phyloP scores from a whole-genome alignment of 2,113 vertebrate species.

The Phainopepla nitens region DNA sequence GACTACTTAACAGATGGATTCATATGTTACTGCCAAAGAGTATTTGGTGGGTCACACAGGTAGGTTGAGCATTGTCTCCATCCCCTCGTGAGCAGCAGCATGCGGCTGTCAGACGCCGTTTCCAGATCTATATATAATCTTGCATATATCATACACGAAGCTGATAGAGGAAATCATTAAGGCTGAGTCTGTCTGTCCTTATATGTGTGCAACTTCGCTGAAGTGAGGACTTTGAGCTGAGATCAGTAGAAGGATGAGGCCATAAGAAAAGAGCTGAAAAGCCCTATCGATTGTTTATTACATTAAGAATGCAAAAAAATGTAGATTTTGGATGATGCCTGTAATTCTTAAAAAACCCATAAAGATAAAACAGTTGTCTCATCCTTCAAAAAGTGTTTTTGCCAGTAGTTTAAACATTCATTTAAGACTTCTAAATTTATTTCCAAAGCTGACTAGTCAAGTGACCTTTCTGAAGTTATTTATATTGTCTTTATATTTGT shows the following conservation, averaged over 20 bases:
- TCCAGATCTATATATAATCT: not conserved
- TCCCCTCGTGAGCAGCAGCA: not conserved
- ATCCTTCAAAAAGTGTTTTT: not conserved
- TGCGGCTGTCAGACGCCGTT: not conserved
- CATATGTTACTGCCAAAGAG: not conserved
- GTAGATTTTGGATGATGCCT: not conserved
- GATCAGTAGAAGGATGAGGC: slow-evolving; percentile 19
- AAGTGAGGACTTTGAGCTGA: not conserved
- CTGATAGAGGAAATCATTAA: not conserved
- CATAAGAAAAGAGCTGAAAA: not conserved
- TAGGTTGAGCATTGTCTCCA: not conserved
- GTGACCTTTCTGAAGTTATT: slow-evolving; percentile 50
- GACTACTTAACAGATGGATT: not conserved
- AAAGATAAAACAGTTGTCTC: not conserved
- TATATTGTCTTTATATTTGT: slow-evolving; percentile 49
- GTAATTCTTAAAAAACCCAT: not conserved
- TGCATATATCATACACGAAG: not conserved
- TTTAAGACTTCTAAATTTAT: slow-evolving; percentile 34
- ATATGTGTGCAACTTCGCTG: not conserved
- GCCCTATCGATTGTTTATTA: not conserved
- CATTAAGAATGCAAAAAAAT: not conserved
- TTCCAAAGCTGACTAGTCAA: slow-evolving; percentile 10
- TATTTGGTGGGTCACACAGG: not conserved
- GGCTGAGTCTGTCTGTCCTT: not conserved
- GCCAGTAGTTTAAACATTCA: not conserved